Evolutionary conservation across 2,113 vertebrate genomes (phyloP).

Genomic region (Tachycineta bicolor): DNA sequence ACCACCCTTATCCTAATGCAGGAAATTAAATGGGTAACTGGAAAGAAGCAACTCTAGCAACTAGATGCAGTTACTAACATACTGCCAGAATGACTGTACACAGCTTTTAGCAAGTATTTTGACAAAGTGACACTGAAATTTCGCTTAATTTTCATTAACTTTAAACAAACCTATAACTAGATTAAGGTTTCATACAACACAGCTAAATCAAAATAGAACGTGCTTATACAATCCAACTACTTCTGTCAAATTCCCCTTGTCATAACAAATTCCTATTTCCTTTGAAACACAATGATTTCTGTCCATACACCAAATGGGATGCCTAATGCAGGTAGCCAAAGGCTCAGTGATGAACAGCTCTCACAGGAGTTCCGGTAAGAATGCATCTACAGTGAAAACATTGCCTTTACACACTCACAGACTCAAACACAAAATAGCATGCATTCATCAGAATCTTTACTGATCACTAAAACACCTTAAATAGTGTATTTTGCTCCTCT

Average conservation of each 20-base stretch:
- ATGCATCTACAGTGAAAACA: background rate
- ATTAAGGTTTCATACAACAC: background rate
- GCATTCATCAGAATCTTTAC: background rate
- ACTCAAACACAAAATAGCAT: background rate
- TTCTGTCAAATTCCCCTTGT: background rate
- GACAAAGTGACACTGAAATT: background rate
- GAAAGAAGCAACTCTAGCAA: background rate
- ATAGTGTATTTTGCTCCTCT: background rate
- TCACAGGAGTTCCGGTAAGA: background rate
- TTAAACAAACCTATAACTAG: background rate
- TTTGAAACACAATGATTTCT: background rate
- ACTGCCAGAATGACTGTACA: background rate
- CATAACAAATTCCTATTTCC: background rate
- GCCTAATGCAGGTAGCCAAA: background rate
- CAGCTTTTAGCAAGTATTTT: background rate
- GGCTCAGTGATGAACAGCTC: background rate
- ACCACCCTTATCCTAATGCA: background rate
- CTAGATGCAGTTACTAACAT: background rate
- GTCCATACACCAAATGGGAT: background rate
- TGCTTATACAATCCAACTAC: background rate
- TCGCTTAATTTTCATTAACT: background rate
- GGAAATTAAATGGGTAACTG: background rate
- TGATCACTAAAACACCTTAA: background rate
- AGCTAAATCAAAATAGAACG: background rate
- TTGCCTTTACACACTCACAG: background rate